These are phyloP conservation scores for Carposina sasakii DNA, from an alignment of 1,140 invertebrate genomes.

Conservation along the genomic window DNA sequence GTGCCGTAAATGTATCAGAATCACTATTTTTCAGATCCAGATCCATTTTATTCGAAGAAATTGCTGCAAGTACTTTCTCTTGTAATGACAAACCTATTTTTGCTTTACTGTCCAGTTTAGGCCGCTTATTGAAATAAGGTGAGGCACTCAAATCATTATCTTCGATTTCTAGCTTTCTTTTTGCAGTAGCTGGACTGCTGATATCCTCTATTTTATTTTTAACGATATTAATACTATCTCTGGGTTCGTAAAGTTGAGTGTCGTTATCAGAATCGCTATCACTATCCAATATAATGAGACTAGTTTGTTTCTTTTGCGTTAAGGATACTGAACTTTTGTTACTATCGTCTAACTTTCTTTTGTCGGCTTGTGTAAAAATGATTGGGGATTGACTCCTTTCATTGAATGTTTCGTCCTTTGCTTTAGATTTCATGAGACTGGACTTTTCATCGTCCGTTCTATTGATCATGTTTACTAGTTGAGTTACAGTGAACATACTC, in stretches of 20 bases:
- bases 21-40: slow-evolving; percentile 25
- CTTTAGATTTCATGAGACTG: neutral
- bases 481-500: slow-evolving; percentile 57
- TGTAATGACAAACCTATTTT: slow-evolving; percentile 33
- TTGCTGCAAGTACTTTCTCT: slow-evolving; percentile 46
- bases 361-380: slow-evolving; percentile 47
- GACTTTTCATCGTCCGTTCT: slow-evolving; percentile 23
- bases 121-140: slow-evolving; percentile 56
- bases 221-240: slow-evolving; percentile 8
- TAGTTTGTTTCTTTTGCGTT: slow-evolving; percentile 19
- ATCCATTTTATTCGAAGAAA: slow-evolving; percentile 32
- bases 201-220: neutral
- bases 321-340: neutral
- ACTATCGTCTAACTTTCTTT: slow-evolving; percentile 19
- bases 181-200: slow-evolving; percentile 18
- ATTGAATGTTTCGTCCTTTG: slow-evolving; percentile 1
- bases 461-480: slow-evolving; percentile 57
- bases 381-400: slow-evolving; percentile 47
- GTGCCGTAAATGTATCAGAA: slow-evolving; percentile 19
- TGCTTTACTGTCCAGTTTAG: slow-evolving; percentile 32
- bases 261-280: slow-evolving; percentile 46
- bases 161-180: slow-evolving; percentile 43
- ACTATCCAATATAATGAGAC: slow-evolving; percentile 48
- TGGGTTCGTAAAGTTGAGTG: slow-evolving; percentile 29
- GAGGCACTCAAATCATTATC: slow-evolving; percentile 33